Conservation (phyloP, 2,888 invertebrate genomes). For the Odontothrips loti region DNA sequence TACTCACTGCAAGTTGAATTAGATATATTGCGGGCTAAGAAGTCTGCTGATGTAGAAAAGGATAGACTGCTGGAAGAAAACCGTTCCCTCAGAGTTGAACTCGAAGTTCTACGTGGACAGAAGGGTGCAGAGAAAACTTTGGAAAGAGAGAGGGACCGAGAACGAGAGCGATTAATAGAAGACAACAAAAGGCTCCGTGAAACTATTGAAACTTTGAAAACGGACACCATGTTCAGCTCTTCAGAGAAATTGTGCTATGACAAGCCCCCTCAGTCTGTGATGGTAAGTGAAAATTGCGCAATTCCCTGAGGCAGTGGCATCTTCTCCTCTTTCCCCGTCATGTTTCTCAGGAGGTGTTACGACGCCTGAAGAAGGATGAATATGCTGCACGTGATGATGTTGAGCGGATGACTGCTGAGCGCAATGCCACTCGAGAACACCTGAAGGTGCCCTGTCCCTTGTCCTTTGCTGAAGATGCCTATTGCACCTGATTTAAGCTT, state of each 20-base stretch:
- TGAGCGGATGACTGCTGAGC: conserved; percentile 1
- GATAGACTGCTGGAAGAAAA: conserved; percentile 9
- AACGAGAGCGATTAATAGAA: background rate
- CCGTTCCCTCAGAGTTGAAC: background rate
- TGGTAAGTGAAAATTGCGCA: background rate
- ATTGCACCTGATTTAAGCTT: background rate
- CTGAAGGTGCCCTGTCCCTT: background rate
- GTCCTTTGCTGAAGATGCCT: background rate
- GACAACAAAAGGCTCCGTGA: background rate
- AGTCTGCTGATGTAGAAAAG: background rate
- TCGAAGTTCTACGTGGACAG: background rate
- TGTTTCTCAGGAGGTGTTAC: conserved; percentile 3
- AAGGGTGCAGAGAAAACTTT: background rate
- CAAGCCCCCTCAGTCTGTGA: background rate
- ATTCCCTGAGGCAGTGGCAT: background rate
- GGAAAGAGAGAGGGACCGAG: background rate
- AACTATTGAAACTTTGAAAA: conserved; percentile 11
- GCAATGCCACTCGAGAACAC: conserved; percentile 7
- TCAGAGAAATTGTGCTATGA: conserved; percentile 3
- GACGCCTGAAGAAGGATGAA: background rate
- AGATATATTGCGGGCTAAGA: background rate
- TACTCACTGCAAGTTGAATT: background rate
- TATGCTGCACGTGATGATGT: background rate
- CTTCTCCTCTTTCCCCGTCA: background rate
- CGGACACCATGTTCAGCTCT: background rate